Evolutionary conservation across 1,140 invertebrate species (phyloP).

Genomic region (Globodera ellingtonae): DNA sequence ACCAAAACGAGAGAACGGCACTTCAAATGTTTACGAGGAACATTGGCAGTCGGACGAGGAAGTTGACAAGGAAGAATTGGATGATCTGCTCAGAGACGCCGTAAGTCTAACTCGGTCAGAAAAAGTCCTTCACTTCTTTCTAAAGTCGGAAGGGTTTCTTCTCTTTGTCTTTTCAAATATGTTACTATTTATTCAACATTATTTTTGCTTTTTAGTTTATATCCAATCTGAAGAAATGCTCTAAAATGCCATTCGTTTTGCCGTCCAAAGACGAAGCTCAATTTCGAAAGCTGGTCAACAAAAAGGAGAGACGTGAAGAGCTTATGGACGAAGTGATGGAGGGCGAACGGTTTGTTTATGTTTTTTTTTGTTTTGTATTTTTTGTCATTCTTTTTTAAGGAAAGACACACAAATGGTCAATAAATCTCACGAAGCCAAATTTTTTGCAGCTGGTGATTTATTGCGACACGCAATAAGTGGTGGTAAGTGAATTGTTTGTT

Average conservation of each 20-base stretch:
- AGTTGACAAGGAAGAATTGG: slow-evolving; percentile 25
- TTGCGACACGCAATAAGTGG: slow-evolving; percentile 4
- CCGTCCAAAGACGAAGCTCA: slow-evolving; percentile 36
- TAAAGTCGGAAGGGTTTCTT: background rate
- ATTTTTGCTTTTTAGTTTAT: slow-evolving; percentile 39
- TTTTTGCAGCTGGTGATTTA: background rate
- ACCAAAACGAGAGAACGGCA: background rate
- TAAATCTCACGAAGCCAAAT: slow-evolving; percentile 6
- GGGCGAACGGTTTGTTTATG: background rate
- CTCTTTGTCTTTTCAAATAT: slow-evolving; percentile 6
- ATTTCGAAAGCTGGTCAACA: background rate
- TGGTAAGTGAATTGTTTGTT: background rate
- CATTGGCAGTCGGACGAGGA: slow-evolving; percentile 42
- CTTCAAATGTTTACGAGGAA: slow-evolving; percentile 31
- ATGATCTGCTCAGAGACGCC: slow-evolving; percentile 19
- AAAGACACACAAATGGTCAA: background rate
- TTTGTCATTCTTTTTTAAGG: background rate
- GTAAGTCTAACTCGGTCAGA: background rate
- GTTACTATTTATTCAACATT: slow-evolving; percentile 19
- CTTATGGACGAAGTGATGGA: background rate
- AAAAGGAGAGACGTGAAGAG: background rate
- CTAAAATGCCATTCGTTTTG: slow-evolving; percentile 35
- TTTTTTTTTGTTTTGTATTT: background rate
- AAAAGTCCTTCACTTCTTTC: background rate
- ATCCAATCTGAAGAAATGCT: slow-evolving; percentile 33